phyloP scores from a whole-genome alignment of 2,797 vertebrate genomes.

The Esox lucius region DNA sequence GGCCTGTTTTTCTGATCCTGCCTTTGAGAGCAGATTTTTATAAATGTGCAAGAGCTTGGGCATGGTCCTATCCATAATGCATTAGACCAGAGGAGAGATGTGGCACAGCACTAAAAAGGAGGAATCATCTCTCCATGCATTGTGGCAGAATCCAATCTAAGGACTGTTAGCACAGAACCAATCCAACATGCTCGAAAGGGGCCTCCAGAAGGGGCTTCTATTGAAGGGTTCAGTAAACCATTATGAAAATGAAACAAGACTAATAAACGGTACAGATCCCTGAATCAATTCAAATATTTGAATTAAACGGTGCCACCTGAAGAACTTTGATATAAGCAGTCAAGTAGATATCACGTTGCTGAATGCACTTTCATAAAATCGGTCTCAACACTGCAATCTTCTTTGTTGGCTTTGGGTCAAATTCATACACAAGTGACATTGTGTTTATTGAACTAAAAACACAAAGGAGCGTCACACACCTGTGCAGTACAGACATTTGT shows the following conservation, averaged over 20 bases:
- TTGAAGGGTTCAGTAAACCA: slow-evolving; percentile 74
- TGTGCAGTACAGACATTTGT: too few species aligned
- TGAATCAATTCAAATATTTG: slow-evolving; percentile 59
- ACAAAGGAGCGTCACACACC: too few species aligned
- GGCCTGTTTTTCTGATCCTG: slow-evolving; percentile 66
- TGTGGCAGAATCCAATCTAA: slow-evolving; percentile 80
- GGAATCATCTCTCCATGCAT: slow-evolving; percentile 75
- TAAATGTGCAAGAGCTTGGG: slow-evolving; percentile 72
- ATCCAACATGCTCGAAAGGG: slow-evolving; percentile 73
- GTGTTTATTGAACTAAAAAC: too few species aligned
- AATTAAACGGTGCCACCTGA: neutral
- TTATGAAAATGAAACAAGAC: slow-evolving; percentile 81
- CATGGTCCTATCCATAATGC: slow-evolving; percentile 78
- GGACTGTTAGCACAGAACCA: slow-evolving; percentile 80
- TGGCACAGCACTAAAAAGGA: slow-evolving; percentile 72
- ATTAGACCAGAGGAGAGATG: slow-evolving; percentile 72
- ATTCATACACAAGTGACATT: too few species aligned
- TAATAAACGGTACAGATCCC: slow-evolving; percentile 73
- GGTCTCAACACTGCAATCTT: too few species aligned
- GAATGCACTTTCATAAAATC: too few species aligned
- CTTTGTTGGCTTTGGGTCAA: too few species aligned
- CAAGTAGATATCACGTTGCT: slow-evolving; percentile 11
- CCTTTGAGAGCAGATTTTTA: slow-evolving; percentile 73
- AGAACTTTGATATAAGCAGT: neutral
- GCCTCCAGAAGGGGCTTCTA: slow-evolving; percentile 72